Evolutionary conservation across 2,797 vertebrate species (phyloP).

Genomic region (Sibirionetta formosa): DNA sequence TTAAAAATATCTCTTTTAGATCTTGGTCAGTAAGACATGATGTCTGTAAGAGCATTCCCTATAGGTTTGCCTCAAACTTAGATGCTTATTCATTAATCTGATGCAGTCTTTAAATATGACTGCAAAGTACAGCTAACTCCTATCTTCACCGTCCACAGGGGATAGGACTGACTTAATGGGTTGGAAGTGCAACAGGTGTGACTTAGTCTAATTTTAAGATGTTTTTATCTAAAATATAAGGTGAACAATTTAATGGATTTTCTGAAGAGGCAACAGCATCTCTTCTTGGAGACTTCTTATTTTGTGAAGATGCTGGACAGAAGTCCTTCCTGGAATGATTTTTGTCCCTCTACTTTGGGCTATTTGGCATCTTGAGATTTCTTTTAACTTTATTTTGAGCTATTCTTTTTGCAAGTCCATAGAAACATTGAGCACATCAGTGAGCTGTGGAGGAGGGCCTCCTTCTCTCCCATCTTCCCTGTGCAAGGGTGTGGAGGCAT

Average conservation of each 20-base stretch:
- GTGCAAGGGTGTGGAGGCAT: not conserved
- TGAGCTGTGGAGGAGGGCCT: not conserved
- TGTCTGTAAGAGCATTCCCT: not conserved
- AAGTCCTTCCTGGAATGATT: not conserved
- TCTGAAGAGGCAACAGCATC: not conserved
- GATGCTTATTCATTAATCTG: not conserved
- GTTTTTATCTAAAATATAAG: not conserved
- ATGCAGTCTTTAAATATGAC: not conserved
- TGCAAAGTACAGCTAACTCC: not conserved
- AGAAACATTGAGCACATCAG: not conserved
- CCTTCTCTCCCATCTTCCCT: not conserved
- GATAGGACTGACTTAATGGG: not conserved
- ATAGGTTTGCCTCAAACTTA: not conserved
- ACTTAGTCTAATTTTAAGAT: not conserved
- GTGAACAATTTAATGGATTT: not conserved
- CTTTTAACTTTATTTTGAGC: not conserved
- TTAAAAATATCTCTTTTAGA: not conserved
- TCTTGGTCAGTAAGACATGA: not conserved
- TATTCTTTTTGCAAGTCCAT: not conserved
- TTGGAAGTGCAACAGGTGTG: not conserved
- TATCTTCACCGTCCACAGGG: not conserved
- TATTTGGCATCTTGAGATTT: not conserved
- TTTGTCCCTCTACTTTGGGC: not conserved
- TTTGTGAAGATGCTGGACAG: not conserved
- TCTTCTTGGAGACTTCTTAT: not conserved